Base-by-base conservation (phyloP, 2,888 invertebrate species). In the Conchocele bisecta region DNA sequence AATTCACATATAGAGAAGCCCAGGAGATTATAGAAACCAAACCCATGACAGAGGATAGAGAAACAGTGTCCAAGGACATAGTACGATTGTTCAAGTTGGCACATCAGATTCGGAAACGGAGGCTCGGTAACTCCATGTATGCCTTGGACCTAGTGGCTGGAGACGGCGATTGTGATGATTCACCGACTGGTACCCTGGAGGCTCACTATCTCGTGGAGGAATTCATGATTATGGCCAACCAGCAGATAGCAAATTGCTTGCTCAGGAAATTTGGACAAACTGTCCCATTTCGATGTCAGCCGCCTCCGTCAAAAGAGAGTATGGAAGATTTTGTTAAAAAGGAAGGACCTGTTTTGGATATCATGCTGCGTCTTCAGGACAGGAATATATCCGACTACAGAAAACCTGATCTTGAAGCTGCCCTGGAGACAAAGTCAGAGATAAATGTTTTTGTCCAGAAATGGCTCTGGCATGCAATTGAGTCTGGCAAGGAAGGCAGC, bases 121-220 rank as follows among this genome's bases (percentile, higher is more conserved):
- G 79, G 15, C 56, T 82, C 6, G 76, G 78, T 20, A 50, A 60
- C 53, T 60, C 73, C 6, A 68, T 73, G 66, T 68, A 67, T 72
- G 64, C 74, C 15, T 26, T 78, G 9, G 70, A 70, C 37, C n/a
- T 65, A 15, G 81, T 77, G 31, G 26, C 31, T 39, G 64, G 73
- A 22, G 76, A 69, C 31, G 29, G 59, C 11, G 3, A 28, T 15
- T 20, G 33, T 9, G 48, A 57, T 11, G 68, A 74, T 26, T 41
- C 71, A 11, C 11, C 59, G 22, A 26, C 31, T 11, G 61, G 57
- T 13, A 51, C 69, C 9, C 31, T 31, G 15, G 76, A 83, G 56
- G 79, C 81, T 6, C 80, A 81, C 31, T 76, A 70, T 44, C 60
- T 83, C 24, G 67, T 83, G 17, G 79, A 81, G 44, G 81, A 83